These are phyloP conservation scores for Felis chaus DNA, from an alignment of 2,113 vertebrate genomes.

Conservation along the genomic window DNA sequence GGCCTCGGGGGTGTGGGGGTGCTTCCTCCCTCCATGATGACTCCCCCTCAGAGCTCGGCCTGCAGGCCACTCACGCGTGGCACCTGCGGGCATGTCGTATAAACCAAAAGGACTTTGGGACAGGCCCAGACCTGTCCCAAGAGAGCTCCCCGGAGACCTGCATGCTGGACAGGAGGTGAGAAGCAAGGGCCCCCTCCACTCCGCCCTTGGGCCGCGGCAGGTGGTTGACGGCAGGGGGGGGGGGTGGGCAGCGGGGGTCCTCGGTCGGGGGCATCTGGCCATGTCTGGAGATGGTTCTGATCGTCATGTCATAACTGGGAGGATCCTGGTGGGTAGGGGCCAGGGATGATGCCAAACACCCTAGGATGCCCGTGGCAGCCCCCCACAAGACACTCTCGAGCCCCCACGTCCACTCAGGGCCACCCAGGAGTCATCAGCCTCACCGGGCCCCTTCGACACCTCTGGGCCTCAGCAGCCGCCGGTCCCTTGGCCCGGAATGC, in stretches of 20 bases:
- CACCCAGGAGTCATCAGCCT: neutral
- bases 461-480: neutral
- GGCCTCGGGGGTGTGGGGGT: neutral
- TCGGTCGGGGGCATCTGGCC: neutral
- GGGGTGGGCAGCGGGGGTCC: neutral
- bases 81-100: neutral
- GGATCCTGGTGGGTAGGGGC: neutral
- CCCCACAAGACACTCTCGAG: neutral
- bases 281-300: neutral
- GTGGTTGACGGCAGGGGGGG: neutral
- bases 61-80: neutral
- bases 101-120: neutral
- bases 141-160: neutral
- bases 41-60: neutral
- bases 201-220: accelerated
- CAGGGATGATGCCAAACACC: neutral
- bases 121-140: neutral
- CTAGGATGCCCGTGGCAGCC: neutral
- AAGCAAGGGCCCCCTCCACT: neutral
- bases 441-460: neutral
- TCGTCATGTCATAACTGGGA: neutral
- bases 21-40: neutral
- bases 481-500: neutral
- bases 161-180: neutral
- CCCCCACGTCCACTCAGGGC: accelerated